A percentile compares a stretch with the other conserved stretches of the same genome.
Conservation (phyloP, 2,888 invertebrate species). For the Bombylius discolor region DNA sequence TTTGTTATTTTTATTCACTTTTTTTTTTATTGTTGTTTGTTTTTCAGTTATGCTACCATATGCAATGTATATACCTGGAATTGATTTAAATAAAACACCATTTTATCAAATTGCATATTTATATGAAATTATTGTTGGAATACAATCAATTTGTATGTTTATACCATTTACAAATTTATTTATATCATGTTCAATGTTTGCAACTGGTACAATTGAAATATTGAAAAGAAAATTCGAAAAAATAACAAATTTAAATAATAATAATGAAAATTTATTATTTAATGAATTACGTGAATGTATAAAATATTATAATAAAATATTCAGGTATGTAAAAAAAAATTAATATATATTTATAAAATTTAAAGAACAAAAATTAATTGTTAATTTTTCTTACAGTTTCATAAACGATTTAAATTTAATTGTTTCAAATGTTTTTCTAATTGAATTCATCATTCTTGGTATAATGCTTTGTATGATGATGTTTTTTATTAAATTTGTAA, state of each 20-base stretch:
- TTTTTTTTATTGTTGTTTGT: neutral
- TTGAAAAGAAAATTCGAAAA: conserved; percentile 15
- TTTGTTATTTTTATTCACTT: neutral
- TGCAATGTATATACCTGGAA: neutral
- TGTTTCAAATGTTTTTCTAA: conserved; percentile 14
- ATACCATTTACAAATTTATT: conserved; percentile 18
- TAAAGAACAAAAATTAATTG: too few species aligned
- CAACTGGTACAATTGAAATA: conserved; percentile 14
- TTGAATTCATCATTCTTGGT: conserved; percentile 17
- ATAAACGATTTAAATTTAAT: conserved; percentile 14
- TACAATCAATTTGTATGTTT: conserved; percentile 15
- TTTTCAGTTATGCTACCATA: neutral
- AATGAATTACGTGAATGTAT: conserved; percentile 14
- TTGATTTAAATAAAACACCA: conserved; percentile 13
- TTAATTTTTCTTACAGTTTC: conserved; percentile 8
- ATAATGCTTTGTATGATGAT: conserved; percentile 19
- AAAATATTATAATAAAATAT: conserved; percentile 16
- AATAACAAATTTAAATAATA: conserved; percentile 5
- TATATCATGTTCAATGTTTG: conserved; percentile 18
- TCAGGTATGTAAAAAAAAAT: conserved; percentile 14
- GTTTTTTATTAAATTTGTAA: conserved; percentile 15
- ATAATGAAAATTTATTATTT: conserved; percentile 10
- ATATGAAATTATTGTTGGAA: conserved; percentile 9
- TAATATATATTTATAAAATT: neutral
- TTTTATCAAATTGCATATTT: conserved; percentile 16